Percentiles rank a stretch among this genome's conserved stretches.
phyloP scores from a whole-genome alignment of 2,113 vertebrate genomes.

The Recurvirostra avosetta region DNA sequence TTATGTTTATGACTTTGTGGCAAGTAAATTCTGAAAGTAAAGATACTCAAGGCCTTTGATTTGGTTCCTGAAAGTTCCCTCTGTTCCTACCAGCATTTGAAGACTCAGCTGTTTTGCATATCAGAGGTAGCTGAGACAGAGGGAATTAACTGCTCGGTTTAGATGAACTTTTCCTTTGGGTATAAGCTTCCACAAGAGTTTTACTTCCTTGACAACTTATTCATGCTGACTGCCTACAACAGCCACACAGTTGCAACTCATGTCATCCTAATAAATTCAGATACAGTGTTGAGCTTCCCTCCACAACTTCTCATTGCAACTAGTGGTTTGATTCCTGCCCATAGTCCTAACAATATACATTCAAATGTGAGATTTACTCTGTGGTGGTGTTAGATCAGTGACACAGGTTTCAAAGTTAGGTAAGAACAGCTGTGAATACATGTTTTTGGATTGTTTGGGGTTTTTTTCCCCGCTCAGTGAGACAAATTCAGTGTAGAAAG shows the following conservation, averaged over 20 bases:
- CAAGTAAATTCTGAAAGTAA: constrained; percentile 19
- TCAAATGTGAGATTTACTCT: background rate
- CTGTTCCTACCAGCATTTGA: constrained; percentile 29
- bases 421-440: background rate
- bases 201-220: background rate
- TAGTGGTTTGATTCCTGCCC: background rate
- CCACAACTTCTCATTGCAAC: background rate
- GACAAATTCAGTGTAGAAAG: background rate
- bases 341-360: background rate
- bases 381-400: background rate
- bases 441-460: background rate
- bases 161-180: background rate
- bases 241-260: background rate
- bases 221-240: background rate
- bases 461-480: background rate
- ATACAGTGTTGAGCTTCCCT: background rate
- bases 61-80: background rate
- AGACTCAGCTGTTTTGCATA: constrained; percentile 18
- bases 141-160: background rate
- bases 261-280: background rate
- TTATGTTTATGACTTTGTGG: constrained; percentile 32
- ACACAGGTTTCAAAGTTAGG: background rate
- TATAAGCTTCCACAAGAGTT: background rate
- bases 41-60: constrained; percentile 40
- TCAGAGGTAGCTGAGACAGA: constrained; percentile 22